These are phyloP conservation scores for Hipposideros larvatus DNA, from an alignment of 2,797 vertebrate genomes.

Conservation along the genomic window DNA sequence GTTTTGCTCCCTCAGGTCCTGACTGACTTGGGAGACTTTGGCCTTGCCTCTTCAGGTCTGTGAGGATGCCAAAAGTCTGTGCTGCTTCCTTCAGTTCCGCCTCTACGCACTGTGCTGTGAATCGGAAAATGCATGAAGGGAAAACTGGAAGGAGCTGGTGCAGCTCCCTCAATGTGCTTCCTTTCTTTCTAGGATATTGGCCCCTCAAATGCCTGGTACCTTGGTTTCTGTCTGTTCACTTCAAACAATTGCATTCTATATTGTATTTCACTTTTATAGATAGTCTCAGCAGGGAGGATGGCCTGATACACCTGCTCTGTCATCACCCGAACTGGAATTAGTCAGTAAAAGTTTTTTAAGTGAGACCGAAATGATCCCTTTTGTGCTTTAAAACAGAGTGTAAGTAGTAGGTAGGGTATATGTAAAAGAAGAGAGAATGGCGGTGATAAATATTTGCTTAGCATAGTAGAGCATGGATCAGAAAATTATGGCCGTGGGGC, in stretches of 20 bases:
- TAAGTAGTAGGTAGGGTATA: not conserved
- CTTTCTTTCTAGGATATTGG: not conserved
- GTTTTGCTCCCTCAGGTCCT: not conserved
- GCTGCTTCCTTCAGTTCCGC: not conserved
- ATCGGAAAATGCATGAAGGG: not conserved
- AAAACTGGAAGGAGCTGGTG: not conserved
- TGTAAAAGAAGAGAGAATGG: not conserved
- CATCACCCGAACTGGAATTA: not conserved
- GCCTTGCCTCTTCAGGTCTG: not conserved
- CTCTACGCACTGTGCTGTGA: not conserved
- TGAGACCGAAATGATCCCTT: not conserved
- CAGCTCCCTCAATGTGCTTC: not conserved
- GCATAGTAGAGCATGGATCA: not conserved
- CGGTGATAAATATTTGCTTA: constrained; percentile 20
- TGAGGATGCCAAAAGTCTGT: not conserved
- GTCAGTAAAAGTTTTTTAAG: constrained; percentile 6
- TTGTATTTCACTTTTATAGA: not conserved
- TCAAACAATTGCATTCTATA: not conserved
- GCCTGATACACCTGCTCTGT: not conserved
- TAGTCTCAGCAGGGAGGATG: not conserved
- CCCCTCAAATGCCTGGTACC: not conserved
- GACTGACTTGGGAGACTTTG: not conserved
- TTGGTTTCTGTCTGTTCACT: not conserved
- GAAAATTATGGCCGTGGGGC: not conserved
- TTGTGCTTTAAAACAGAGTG: not conserved